Conservation (phyloP, 2,888 invertebrate genomes). For the Zygogramma bicolorata region DNA sequence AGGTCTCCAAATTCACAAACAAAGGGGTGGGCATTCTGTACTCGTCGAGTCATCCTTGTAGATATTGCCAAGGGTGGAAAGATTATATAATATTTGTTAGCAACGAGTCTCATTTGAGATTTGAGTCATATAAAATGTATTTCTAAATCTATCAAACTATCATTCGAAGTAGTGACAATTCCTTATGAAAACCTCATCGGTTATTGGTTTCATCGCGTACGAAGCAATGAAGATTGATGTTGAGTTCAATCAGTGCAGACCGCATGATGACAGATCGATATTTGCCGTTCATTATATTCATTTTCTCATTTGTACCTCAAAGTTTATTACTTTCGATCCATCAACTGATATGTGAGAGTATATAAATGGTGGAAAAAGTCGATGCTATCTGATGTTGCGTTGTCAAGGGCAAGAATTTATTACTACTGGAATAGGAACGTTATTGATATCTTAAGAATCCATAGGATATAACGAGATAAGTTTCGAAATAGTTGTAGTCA, state of each 20-base stretch:
- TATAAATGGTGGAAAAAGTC: neutral
- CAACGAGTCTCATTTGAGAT: too few species aligned
- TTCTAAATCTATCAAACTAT: too few species aligned
- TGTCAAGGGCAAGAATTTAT: neutral
- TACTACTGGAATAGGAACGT: neutral
- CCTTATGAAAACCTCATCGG: too few species aligned
- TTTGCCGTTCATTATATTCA: constrained; percentile 22
- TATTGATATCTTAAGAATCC: constrained; percentile 1
- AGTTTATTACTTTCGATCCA: constrained; percentile 12
- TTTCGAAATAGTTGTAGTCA: neutral
- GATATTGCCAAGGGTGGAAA: too few species aligned
- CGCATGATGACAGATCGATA: constrained; percentile 26
- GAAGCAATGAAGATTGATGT: constrained; percentile 36
- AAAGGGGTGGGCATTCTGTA: too few species aligned
- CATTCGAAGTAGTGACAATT: too few species aligned
- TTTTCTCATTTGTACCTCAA: constrained; percentile 21
- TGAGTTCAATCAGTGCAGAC: constrained; percentile 24
- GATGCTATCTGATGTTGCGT: neutral
- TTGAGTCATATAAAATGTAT: too few species aligned
- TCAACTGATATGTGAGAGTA: neutral
- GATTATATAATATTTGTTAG: too few species aligned
- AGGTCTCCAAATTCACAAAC: too few species aligned
- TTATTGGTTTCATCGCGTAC: too few species aligned
- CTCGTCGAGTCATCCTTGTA: too few species aligned
- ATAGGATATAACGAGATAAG: neutral